Percentiles rank a stretch among this genome's conserved stretches.
Evolutionary conservation across 1,140 invertebrate genomes (phyloP).

Genomic region (Venturia canescens): DNA sequence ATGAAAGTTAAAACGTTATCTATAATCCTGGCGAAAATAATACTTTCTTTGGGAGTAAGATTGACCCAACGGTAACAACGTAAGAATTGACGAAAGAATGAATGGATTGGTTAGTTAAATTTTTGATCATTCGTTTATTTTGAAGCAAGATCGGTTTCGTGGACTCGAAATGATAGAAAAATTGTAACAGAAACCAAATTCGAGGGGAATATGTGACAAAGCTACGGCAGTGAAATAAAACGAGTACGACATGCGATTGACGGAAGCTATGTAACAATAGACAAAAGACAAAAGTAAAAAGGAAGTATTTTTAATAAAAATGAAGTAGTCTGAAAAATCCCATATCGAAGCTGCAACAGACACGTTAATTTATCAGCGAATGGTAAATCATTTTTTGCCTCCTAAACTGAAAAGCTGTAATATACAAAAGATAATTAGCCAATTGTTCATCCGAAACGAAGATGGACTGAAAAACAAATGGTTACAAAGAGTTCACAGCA

Average conservation of each 20-base stretch:
- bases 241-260: slow-evolving; percentile 21
- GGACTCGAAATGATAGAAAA: no score
- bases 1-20: no score
- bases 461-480: neutral
- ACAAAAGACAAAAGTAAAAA: neutral
- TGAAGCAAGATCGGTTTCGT: neutral
- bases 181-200: neutral
- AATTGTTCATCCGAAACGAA: slow-evolving; percentile 18
- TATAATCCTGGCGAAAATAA: no score
- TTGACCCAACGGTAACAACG: no score
- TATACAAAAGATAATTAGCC: slow-evolving; percentile 21
- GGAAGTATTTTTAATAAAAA: neutral
- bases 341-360: slow-evolving; percentile 12
- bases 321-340: neutral
- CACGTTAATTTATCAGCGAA: neutral
- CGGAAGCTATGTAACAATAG: neutral
- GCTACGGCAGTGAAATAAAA: neutral
- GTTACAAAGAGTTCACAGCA: neutral
- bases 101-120: no score
- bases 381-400: neutral
- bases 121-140: neutral
- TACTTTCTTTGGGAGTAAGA: no score
- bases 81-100: no score
- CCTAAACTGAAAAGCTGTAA: slow-evolving; percentile 9
- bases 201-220: neutral